phyloP scores from a whole-genome alignment of 2,113 vertebrate species.

The Psittacula cyanocephala region DNA sequence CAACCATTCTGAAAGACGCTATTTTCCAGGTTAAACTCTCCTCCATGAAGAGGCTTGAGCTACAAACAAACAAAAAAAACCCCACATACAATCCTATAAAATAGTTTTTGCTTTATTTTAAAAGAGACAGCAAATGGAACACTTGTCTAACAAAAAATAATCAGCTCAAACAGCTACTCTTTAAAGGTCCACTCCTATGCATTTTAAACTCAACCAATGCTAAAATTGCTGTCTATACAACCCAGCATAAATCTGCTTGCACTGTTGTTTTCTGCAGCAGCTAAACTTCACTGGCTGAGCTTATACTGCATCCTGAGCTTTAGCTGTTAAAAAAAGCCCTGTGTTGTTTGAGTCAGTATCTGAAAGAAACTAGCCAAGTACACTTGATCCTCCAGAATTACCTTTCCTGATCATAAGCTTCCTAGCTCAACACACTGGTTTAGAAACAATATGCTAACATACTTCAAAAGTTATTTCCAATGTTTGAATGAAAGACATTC shows the following conservation, averaged over 20 bases:
- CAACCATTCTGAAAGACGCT: neutral
- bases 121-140: neutral
- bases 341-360: neutral
- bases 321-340: neutral
- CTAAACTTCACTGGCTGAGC: neutral
- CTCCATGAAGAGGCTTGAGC: neutral
- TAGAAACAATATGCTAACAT: neutral
- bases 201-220: neutral
- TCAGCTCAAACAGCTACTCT: neutral
- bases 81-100: neutral
- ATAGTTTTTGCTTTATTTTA: neutral
- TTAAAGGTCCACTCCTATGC: neutral
- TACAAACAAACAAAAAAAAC: neutral
- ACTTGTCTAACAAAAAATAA: neutral
- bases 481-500: neutral
- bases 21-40: fast-evolving
- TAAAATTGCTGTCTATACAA: neutral
- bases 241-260: neutral
- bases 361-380: neutral
- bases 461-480: neutral
- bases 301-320: neutral
- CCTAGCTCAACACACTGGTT: neutral
- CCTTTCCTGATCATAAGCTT: neutral
- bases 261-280: neutral
- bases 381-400: neutral